phyloP scores from a whole-genome alignment of 2,113 vertebrate species.

The Pycnonotus jocosus region DNA sequence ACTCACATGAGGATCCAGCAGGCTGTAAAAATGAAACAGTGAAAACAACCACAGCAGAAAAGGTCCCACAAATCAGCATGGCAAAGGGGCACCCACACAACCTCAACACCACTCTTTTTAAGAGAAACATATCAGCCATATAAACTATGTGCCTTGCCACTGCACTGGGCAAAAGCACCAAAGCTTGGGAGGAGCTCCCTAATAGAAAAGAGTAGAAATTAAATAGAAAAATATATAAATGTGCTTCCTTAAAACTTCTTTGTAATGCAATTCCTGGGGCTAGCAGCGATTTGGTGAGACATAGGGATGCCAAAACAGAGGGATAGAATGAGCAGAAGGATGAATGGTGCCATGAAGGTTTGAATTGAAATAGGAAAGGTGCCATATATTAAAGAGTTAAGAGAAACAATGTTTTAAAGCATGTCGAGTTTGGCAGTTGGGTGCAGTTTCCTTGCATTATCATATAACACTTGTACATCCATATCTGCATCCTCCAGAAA shows the following conservation, averaged over 20 bases:
- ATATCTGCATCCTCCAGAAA: background rate
- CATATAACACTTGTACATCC: fast-evolving
- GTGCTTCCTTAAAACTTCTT: background rate
- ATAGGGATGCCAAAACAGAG: fast-evolving
- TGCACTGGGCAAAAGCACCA: background rate
- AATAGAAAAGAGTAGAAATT: background rate
- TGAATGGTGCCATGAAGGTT: fast-evolving
- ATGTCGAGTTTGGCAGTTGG: background rate
- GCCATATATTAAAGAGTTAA: background rate
- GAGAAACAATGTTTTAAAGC: background rate
- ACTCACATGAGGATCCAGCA: background rate
- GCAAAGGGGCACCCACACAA: background rate
- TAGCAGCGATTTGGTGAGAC: background rate
- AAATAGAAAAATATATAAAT: background rate
- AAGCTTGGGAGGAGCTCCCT: background rate
- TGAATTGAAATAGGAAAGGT: background rate
- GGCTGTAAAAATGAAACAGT: background rate
- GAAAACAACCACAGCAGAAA: background rate
- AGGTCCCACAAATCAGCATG: background rate
- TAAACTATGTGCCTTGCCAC: background rate
- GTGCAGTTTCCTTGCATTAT: background rate
- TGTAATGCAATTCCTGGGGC: background rate
- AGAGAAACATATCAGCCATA: background rate
- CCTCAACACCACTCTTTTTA: background rate
- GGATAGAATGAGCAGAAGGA: background rate